phyloP scores from a whole-genome alignment of 1,140 invertebrate species.

The Drosophila prosaltans region DNA sequence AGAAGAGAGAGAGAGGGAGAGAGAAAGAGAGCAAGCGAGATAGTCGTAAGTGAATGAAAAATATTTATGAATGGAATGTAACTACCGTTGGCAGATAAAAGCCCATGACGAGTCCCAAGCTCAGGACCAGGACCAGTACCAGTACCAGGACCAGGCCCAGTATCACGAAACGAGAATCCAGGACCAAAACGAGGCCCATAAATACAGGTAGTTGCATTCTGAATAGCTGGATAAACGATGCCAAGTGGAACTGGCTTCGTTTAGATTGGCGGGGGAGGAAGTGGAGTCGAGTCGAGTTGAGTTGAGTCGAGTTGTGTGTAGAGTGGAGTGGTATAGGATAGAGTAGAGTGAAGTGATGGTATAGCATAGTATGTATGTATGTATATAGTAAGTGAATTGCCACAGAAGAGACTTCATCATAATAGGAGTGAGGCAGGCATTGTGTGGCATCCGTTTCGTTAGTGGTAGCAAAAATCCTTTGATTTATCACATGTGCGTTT shows the following conservation, averaged over 20 bases:
- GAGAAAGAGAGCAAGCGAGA: neutral
- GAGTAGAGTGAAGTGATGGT: constrained; percentile 1
- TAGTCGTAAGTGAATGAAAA: constrained; percentile 72
- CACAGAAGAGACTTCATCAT: constrained; percentile 64
- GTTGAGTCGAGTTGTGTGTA: neutral
- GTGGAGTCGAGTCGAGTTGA: neutral
- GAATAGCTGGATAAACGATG: constrained; percentile 73
- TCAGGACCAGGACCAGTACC: constrained; percentile 26
- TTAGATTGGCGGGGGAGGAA: neutral
- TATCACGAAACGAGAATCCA: neutral
- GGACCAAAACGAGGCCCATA: constrained; percentile 49
- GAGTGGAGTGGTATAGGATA: constrained; percentile 18
- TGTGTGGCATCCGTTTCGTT: constrained; percentile 10
- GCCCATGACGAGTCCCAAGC: constrained; percentile 23
- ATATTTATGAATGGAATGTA: constrained; percentile 80
- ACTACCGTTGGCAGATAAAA: constrained; percentile 76
- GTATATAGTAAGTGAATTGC: constrained; percentile 65
- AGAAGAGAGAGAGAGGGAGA: constrained; percentile 7
- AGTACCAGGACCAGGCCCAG: constrained; percentile 26
- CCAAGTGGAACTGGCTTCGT: constrained; percentile 42
- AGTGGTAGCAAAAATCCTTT: constrained; percentile 55
- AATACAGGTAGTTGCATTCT: constrained; percentile 75
- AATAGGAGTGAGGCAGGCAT: constrained; percentile 37
- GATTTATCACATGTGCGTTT: constrained; percentile 78
- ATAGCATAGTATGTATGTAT: too few species aligned